phyloP scores from a whole-genome alignment of 2,113 vertebrate genomes.

The Eretmochelys imbricata region DNA sequence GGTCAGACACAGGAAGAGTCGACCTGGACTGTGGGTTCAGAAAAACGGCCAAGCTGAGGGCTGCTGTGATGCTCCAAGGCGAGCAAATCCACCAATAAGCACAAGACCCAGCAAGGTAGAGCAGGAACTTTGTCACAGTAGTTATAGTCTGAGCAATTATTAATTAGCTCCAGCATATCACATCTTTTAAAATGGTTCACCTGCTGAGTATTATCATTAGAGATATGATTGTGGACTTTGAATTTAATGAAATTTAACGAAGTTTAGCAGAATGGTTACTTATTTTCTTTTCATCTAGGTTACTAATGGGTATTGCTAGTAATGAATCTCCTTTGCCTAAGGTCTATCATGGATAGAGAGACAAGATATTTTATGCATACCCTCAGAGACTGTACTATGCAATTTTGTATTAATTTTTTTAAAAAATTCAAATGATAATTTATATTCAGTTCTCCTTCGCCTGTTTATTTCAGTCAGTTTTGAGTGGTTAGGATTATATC shows the following conservation, averaged over 20 bases:
- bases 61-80: no score
- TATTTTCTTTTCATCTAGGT: conserved; percentile 81
- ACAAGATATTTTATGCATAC: conserved; percentile 74
- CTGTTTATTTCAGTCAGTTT: background rate
- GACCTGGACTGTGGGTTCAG: no score
- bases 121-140: background rate
- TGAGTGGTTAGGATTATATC: background rate
- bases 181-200: conserved; percentile 48
- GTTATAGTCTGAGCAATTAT: background rate
- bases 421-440: background rate
- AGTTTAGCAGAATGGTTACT: conserved; percentile 76
- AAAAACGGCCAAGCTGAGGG: no score
- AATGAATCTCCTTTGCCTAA: conserved; percentile 81
- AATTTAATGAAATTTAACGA: conserved; percentile 87
- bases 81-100: no score
- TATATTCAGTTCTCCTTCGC: background rate
- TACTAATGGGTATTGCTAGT: conserved; percentile 81
- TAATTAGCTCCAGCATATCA: conserved; percentile 11
- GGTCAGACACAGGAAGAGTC: no score
- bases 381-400: conserved; percentile 69
- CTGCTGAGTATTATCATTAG: conserved; percentile 77
- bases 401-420: conserved; percentile 33
- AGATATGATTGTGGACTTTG: conserved; percentile 75
- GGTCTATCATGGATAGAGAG: conserved; percentile 47
- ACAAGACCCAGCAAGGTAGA: no score